Evolutionary conservation across 1,140 invertebrate genomes (phyloP), one percentile per base, ranked within the genome.

Genomic region (Ladona fulva): DNA sequence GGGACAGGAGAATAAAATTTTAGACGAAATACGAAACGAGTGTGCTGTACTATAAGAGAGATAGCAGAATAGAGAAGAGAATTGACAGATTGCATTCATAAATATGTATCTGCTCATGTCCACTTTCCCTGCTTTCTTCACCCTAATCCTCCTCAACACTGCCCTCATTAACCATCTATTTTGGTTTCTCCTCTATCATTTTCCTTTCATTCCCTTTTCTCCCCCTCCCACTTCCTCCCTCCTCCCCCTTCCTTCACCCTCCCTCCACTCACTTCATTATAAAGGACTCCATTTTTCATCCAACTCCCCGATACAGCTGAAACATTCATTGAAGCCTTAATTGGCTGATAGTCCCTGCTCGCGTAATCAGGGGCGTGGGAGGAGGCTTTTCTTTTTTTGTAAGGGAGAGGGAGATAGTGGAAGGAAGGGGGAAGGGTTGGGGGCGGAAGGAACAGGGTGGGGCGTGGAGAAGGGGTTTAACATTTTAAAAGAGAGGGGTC

Each of bases 261-360:
- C 12, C 52, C n/a, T 22, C 52, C n/a, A 16, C 44, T 19, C 44
- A 11, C 52, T 66, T 66, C 52, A 66, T 66, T 66, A 66, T 66
- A 66, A 66, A 66, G 52, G 52, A 66, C 52, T 66, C 52, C 52
- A 66, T 66, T 66, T 66, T 66, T 66, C 52, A 66, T 66, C 52
- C 52, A 66, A 16, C 52, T 19, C 12, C 52, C 52, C 52, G 52
- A 66, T 66, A 66, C 52, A 66, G 52, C 52, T 66, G 52, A 66
- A 66, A 66, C 52, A 66, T 66, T 66, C 52, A 66, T 66, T 22
- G 52, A 66, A 22, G 52, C 52, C 52, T 66, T 66, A 66, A 66
- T 66, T 66, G 52, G 52, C 52, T 66, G 52, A 66, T 66, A 66
- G 52, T 66, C 52, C 52, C 52, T 5, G 52, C 12, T 16, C 52